Evolutionary conservation across 2,113 vertebrate species (phyloP), one percentile per base, ranked within the genome.

Genomic region (Oreochromis aureus): DNA sequence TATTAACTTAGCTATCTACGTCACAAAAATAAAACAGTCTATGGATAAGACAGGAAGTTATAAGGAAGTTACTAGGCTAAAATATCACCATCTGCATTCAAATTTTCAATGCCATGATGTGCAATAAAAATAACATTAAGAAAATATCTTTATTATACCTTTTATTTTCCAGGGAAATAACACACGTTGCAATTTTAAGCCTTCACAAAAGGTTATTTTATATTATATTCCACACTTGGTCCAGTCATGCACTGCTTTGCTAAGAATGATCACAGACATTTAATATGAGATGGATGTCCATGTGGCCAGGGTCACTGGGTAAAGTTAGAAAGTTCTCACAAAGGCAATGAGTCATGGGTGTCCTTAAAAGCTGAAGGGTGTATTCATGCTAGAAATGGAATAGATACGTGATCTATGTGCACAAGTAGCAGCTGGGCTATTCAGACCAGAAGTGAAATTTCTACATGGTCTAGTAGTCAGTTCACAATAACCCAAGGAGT

Each of bases 401-500:
- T 11, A 41, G 86, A 91, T 90, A 79, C 46, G 59, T 90, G 86
- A 87, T 83, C 53, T 69, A 22, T 41, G 41, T 91, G 61, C 86
- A 86, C 54, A 90, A 90, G 81, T 27, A 85, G 88, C 48, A 83
- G 88, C 84, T 88, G 82, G 63, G 76, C 76, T 80, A 27, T 66
- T 83, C 88, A 91, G 46, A 85, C 44, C 54, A 85, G 87, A 63
- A 63, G 86, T 80, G 87, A 34, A 78, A 55, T 90, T 84, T 84
- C 78, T 58, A 27, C 80, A 84, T 73, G 85, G 80, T 80, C 18
- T 83, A 58, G 53, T 84, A 73, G 81, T 59, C 80, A 32, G 10
- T 51, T 69, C 56, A 86, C 63, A 87, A 55, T 27, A 58, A 19
- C 34, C 32, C 36, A 58, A 73, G 39, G 81, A 51, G 51, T 41